Base-by-base conservation (phyloP, 1,140 invertebrate genomes). In the Zophobas morio region DNA sequence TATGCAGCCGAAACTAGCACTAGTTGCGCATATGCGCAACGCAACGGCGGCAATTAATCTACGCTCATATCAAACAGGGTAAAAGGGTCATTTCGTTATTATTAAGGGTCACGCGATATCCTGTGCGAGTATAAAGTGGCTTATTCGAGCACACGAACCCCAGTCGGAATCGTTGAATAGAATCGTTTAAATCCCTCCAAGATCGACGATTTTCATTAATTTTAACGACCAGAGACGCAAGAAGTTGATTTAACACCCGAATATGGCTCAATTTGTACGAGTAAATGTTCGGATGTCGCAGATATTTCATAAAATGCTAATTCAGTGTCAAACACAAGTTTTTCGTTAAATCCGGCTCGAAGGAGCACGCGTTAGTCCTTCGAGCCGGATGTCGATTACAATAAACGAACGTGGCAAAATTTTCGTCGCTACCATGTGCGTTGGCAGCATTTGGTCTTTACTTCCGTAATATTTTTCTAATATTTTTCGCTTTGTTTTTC, bases 51-150 rank as follows among this genome's bases (percentile, higher is more conserved):
- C 49, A 51, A 51, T 51, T 51, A 51, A 51, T 51, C 49, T 51
- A 20, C 49, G 49, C 4, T 51, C n/a, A 51, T 20, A 51, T 51
- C 49, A 51, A 51, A 51, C 3, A 2, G 49, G 20, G 49, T 51
- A 51, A 51, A 51, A 51, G 49, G 49, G 49, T 51, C 49, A 51
- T 51, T 51, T 20, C 49, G 49, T 51, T 51, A 51, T 51, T 51
- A 51, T 51, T 51, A 20, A 51, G 49, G 49, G 49, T 51, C 49
- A 51, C 49, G 49, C 49, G 49, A 51, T 51, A n/a, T 46, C 42
- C 42, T 8, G 42, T 46, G 3, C 8, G 42, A 46, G 42, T 46
- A 46, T 46, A 46, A 46, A 46, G 42, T 46, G 42, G 42, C 42
- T 46, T 46, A 46, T 46, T 46, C 8, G 42, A 46, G 42, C 42